Evolutionary conservation across 35 echinoderm and acorn worm genomes (phyloP).

Genomic region (Holothuria glaberrima): DNA sequence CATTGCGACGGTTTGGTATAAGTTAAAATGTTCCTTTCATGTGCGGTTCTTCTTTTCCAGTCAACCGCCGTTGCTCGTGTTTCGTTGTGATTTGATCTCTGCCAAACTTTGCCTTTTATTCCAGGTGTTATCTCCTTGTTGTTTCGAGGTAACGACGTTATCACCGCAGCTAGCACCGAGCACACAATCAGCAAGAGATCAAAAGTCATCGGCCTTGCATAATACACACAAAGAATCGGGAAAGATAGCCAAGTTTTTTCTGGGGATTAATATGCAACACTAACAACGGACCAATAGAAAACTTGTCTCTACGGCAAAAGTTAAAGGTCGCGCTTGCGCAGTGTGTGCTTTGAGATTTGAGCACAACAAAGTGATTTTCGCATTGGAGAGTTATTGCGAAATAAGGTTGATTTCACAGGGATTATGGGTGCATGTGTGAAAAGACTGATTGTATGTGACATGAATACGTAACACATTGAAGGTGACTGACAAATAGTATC

Average conservation of each 20-base stretch:
- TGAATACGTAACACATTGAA: too few species aligned
- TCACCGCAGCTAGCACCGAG: not conserved
- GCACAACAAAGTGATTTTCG: constrained; percentile 44
- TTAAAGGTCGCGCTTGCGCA: constrained; percentile 46
- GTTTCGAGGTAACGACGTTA: not conserved
- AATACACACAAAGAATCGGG: constrained; percentile 26
- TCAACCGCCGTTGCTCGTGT: constrained; percentile 23
- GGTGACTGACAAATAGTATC: too few species aligned
- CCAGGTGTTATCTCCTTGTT: constrained; percentile 7
- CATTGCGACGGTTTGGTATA: constrained; percentile 44
- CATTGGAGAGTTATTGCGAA: constrained; percentile 21
- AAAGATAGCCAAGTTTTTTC: constrained; percentile 20
- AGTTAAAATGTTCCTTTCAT: constrained; percentile 6
- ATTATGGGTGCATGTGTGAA: too few species aligned
- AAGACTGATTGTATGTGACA: too few species aligned
- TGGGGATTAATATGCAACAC: constrained; percentile 6
- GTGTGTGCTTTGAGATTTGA: not conserved
- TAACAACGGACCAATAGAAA: not conserved
- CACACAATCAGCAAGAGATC: not conserved
- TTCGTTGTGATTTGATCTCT: constrained; percentile 33
- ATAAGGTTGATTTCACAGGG: not conserved
- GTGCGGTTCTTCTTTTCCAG: constrained; percentile 26
- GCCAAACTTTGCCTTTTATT: constrained; percentile 10
- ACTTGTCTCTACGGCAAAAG: constrained; percentile 35
- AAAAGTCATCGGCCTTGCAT: constrained; percentile 34